Evolutionary conservation across 2,113 vertebrate genomes (phyloP).

Genomic region (Antechinus stuartii): DNA sequence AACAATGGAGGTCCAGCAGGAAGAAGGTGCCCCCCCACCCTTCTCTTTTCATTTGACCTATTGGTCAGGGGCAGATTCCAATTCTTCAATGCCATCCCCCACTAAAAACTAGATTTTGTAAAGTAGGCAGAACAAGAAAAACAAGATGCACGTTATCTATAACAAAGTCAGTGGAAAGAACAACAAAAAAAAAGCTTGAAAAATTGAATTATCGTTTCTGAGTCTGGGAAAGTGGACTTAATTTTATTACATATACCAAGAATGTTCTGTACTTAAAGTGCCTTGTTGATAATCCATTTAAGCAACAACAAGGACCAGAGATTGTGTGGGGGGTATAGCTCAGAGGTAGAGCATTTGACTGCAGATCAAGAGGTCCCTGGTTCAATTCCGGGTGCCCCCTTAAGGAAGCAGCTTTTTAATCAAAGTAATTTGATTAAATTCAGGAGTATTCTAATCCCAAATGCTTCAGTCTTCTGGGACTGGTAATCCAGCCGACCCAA

Average conservation of each 20-base stretch:
- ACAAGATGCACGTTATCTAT: neutral
- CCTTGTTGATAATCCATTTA: neutral
- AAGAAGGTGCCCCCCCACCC: neutral
- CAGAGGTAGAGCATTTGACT: slow-evolving; percentile 80
- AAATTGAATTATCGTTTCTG: neutral
- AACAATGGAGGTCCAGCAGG: neutral
- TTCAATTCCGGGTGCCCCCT: slow-evolving; percentile 76
- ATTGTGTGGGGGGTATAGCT: slow-evolving; percentile 69
- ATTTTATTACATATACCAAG: neutral
- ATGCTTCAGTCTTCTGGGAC: neutral
- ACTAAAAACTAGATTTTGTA: neutral
- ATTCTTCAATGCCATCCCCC: neutral
- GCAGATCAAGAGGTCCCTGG: slow-evolving; percentile 66
- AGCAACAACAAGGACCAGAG: neutral
- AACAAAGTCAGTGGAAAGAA: neutral
- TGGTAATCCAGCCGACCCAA: neutral
- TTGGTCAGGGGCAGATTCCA: neutral
- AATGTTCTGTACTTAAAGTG: neutral
- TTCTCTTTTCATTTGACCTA: neutral
- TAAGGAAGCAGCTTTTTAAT: neutral
- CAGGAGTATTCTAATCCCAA: neutral
- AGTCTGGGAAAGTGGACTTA: neutral
- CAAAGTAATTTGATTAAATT: neutral
- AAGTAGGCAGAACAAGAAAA: neutral
- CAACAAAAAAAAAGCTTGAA: neutral